Base-by-base conservation (phyloP, 2,888 invertebrate genomes). In the Bellardia bayeri region DNA sequence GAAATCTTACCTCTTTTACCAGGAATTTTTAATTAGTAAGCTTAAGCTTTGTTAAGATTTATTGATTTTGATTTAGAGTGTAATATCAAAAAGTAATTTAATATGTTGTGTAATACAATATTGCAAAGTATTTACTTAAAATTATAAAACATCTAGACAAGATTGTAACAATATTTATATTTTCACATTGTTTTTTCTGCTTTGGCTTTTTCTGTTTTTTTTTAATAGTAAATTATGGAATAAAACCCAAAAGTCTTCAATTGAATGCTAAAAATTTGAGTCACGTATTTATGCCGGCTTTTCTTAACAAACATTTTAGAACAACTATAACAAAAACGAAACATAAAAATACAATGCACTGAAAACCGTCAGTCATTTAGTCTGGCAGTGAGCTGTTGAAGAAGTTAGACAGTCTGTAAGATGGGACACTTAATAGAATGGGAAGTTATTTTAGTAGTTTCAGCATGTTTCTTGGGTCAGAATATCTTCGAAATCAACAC, bases 221-320 rank as follows among this genome's bases (percentile, higher is more conserved):
- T 37, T 45, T 56, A 13, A 13, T 33, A 71, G 23, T 30, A 74
- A 72, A 56, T 74, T 74, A 54, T 75, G 13, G 23, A 40, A 49
- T 0, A 33, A 45, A 69, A 11, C 3, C 74, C 1, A 80, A 37
- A 69, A n/a, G 30, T 61, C 51, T 68, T 40, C 0, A 63, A 69
- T 78, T 82, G 54, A 82, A 68, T 78, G 49, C 23, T 42, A 76
- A 74, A 74, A 85, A 87, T 82, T 79, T 51, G 68, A 82, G 78
- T 82, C 87, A 87, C 87, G 87, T 85, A 40, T n/a, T 83, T 74
- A n/a, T 75, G 75, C 80, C 80, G 80, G 68, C 63, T 82, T 74
- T 68, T 49, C 56, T 13, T 63, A 58, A 79, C 51, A 86, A 74
- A 83, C n/a, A 80, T 80, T 76, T 75, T 42, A 42, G 13, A n/a